Base-by-base conservation (phyloP, 1,140 invertebrate species). In the Drosophila burlai region DNA sequence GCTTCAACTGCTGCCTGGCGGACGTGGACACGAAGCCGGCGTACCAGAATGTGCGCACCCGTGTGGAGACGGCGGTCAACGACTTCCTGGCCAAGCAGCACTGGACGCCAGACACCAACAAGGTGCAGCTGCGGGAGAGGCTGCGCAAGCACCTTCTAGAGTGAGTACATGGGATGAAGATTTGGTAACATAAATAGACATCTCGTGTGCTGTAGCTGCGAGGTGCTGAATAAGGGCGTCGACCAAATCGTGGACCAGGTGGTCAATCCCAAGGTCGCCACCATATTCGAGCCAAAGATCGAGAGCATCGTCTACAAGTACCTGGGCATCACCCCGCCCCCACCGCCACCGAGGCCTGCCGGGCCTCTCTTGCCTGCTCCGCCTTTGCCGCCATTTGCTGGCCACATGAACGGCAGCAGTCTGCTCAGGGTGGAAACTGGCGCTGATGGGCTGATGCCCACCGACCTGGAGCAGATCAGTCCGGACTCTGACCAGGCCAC, bases 1-100 rank as follows among this genome's bases (percentile, higher is more conserved):
- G 98, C 9, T 98, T 97, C 93, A 98, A 99, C 92, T 99, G 97
- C 87, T 99, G 97, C 84, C 95, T 99, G 47, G 96, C 97, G 26
- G 98, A 99, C 94, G 98, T 99, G 60, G 98, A 99, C 93, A 99
- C 98, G 6, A 98, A 98, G 95, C 98, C 98, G 59, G 98, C 98
- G 0, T 99, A 98, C 93, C 97, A 98, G 91, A 99, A 99, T 94
- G 93, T 99, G 13, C 94, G 96, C 31, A 97, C 98, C 92, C 94
- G 98, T 68, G 98, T 99, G 0, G 98, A 99, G 93, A 96, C 95
- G 34, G 96, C 97, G 47, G 97, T 99, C 0, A 95, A 95, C 29
- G 95, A 95, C 8, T 99, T 98, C 93, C 94, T 99, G 4, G 94
- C 95, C 4, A 95, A 96, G 43, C 96, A 98, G 93, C 95, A 94